phyloP scores from a whole-genome alignment of 1,140 invertebrate species.

The Prorops nasuta region DNA sequence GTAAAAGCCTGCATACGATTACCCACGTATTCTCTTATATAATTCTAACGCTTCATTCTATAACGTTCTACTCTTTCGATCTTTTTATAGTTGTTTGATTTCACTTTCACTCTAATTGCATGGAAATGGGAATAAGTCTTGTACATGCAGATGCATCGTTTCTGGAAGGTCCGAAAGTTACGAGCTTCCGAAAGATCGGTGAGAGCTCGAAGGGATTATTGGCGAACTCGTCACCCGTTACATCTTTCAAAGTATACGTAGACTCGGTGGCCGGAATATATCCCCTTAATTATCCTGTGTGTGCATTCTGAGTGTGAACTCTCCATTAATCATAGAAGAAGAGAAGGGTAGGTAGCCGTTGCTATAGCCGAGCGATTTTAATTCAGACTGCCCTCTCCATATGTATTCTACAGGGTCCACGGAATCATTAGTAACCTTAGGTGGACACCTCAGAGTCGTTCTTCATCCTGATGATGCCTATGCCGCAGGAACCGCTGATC shows the following conservation, averaged over 20 bases:
- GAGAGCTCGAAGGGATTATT: too few species aligned
- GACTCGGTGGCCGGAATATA: slow-evolving; percentile 55
- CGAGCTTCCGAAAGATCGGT: too few species aligned
- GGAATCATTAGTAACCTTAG: slow-evolving; percentile 56
- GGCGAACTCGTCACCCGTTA: slow-evolving; percentile 45
- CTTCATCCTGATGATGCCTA: slow-evolving; percentile 53
- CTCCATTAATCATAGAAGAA: slow-evolving; percentile 57
- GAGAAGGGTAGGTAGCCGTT: slow-evolving; percentile 45
- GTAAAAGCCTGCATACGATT: too few species aligned
- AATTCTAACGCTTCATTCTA: too few species aligned
- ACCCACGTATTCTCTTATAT: too few species aligned
- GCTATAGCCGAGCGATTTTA: slow-evolving; percentile 50
- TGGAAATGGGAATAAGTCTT: too few species aligned
- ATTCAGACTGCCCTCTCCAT: slow-evolving; percentile 52
- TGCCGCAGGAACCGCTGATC: slow-evolving; percentile 38
- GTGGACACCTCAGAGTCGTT: slow-evolving; percentile 53
- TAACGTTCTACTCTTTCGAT: too few species aligned
- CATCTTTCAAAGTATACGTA: slow-evolving; percentile 48
- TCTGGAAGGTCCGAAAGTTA: too few species aligned
- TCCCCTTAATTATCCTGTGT: slow-evolving; percentile 58
- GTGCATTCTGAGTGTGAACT: slow-evolving; percentile 58
- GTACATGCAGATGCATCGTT: too few species aligned
- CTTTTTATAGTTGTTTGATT: too few species aligned
- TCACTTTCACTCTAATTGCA: too few species aligned
- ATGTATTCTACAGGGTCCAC: slow-evolving; percentile 48